These are phyloP conservation scores for Eustalomyia histrio DNA, from an alignment of 2,888 invertebrate genomes.

Conservation along the genomic window DNA sequence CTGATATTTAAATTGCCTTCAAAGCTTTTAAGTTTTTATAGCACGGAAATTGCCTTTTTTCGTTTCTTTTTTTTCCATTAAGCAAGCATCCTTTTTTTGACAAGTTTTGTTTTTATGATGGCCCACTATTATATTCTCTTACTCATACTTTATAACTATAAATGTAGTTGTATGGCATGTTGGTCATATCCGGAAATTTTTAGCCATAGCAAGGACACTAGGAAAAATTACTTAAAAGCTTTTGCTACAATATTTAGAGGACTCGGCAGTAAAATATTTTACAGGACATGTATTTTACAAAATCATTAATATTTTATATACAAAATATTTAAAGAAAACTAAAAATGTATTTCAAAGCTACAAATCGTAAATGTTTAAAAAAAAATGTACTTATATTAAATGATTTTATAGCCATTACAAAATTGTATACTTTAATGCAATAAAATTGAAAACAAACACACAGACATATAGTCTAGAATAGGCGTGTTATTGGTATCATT, in stretches of 20 bases:
- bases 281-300: conserved; percentile 9
- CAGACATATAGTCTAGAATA: conserved; percentile 12
- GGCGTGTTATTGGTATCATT: conserved; percentile 36
- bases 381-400: conserved; percentile 22
- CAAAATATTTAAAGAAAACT: neutral
- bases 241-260: conserved; percentile 12
- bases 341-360: conserved; percentile 33
- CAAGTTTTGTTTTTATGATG: conserved; percentile 40
- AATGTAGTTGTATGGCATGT: conserved; percentile 51
- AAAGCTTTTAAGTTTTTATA: conserved; percentile 76
- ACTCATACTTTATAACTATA: conserved; percentile 22
- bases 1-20: conserved; percentile 64
- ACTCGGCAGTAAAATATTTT: conserved; percentile 22
- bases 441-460: conserved; percentile 25
- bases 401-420: conserved; percentile 54
- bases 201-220: conserved; percentile 47
- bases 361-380: conserved; percentile 45
- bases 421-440: conserved; percentile 37
- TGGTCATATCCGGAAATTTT: conserved; percentile 61
- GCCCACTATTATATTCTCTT: conserved; percentile 31
- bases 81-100: conserved; percentile 66
- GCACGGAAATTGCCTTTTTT: conserved; percentile 74
- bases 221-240: conserved; percentile 18
- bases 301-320: conserved; percentile 57
- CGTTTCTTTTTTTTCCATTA: conserved; percentile 65